Evolutionary conservation across 2,888 invertebrate genomes (phyloP), one percentile per base, ranked within the genome.

Genomic region (Agonopterix subpropinquella): DNA sequence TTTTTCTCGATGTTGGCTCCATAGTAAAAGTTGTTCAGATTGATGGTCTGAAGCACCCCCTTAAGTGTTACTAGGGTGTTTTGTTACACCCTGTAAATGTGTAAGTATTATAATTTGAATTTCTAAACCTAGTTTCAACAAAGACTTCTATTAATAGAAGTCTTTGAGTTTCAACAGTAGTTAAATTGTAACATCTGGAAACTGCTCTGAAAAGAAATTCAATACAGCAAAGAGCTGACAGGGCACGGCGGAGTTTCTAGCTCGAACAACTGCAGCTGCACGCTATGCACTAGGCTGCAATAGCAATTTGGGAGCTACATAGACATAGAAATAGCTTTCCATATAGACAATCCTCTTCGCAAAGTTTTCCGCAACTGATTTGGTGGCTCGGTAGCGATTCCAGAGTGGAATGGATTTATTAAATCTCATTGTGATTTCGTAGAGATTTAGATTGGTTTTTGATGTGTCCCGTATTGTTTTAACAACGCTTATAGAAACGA

Each of bases 191-290:
- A 39, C 48, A 45, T 36, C 47, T 50, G 47, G 47, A 41, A 36
- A 37, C 35, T 42, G 35, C 41, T 37, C 48, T 42, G 9, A 43
- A 53, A 56, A 56, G 52, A 55, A 58, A 59, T 56, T 50, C 49
- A 57, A 57, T 54, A 53, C 49, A 49, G 47, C 50, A 13, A 8
- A 50, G 52, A 36, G 57, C 54, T 51, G 55, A 59, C 53, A 45
- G 10, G 43, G 35, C 43, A 36, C 36, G 53, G 41, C 47, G 42
- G 48, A 53, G 52, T 54, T 53, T 41, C 47, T 48, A 51, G 53
- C 50, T 47, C 45, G 50, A 43, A 50, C 57, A 58, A 55, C 56
- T 54, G 53, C 53, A 52, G 53, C 55, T 53, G 53, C 53, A 54
- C 48, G 53, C 55, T 53, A 53, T 36, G 45, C 48, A 53, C 55